phyloP scores from a whole-genome alignment of 2,797 vertebrate genomes.

The Thamnophis elegans region DNA sequence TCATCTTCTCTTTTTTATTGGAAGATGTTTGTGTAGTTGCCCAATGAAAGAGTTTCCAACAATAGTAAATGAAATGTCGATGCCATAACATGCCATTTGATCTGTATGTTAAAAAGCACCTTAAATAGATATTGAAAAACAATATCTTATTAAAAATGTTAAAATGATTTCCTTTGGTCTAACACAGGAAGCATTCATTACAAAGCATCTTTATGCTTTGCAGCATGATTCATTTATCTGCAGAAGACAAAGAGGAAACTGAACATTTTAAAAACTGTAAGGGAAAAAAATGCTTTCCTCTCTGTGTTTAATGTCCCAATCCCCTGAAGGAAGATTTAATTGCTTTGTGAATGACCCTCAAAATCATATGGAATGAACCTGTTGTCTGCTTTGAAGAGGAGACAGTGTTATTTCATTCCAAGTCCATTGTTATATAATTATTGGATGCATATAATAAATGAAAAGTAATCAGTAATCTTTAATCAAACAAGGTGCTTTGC shows the following conservation, averaged over 20 bases:
- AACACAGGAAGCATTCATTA: constrained; percentile 20
- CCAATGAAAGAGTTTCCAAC: not conserved
- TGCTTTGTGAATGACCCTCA: constrained; percentile 76
- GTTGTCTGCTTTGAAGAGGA: constrained; percentile 74
- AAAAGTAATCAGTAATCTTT: constrained; percentile 75
- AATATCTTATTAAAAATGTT: not conserved
- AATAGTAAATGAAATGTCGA: not conserved
- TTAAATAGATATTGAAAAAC: not conserved
- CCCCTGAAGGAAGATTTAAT: constrained; percentile 70
- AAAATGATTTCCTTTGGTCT: constrained; percentile 15
- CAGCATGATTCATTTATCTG: constrained; percentile 54
- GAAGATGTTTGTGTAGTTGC: not conserved
- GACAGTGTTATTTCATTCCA: constrained; percentile 73
- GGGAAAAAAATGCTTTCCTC: constrained; percentile 47
- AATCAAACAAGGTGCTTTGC: constrained; percentile 72
- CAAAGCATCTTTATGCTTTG: constrained; percentile 26
- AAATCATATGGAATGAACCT: constrained; percentile 75
- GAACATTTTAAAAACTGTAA: constrained; percentile 55
- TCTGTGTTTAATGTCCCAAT: constrained; percentile 60
- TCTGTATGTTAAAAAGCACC: not conserved
- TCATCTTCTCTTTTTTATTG: not conserved
- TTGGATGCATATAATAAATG: constrained; percentile 78
- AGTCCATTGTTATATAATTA: constrained; percentile 78
- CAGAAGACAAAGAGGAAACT: constrained; percentile 49
- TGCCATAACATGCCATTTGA: not conserved